phyloP scores from a whole-genome alignment of 2,797 vertebrate genomes.

The Poliocrania exsul region DNA sequence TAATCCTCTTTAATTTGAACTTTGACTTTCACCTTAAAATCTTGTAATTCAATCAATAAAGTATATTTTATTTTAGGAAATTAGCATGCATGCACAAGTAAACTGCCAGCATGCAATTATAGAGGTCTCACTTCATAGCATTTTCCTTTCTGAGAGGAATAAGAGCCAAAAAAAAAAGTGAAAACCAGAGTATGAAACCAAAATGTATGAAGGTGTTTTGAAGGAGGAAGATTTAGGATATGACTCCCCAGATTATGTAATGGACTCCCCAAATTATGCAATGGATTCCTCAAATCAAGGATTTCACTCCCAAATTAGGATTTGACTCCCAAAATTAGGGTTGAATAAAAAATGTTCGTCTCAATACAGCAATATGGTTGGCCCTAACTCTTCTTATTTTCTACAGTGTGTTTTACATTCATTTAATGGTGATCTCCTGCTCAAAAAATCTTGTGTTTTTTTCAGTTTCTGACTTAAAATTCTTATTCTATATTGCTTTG shows the following conservation, averaged over 20 bases:
- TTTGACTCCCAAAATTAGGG: no score
- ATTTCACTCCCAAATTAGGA: no score
- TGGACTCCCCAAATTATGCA: no score
- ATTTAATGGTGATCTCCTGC: background rate
- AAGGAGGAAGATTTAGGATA: background rate
- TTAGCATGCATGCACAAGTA: background rate
- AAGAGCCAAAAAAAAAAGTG: background rate
- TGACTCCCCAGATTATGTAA: no score
- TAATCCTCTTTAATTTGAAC: background rate
- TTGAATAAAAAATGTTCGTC: background rate
- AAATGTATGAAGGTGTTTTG: background rate
- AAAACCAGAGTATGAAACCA: background rate
- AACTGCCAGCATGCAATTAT: background rate
- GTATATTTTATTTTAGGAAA: background rate
- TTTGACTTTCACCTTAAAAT: background rate
- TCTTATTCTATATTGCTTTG: background rate
- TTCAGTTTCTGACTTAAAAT: background rate
- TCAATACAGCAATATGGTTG: background rate
- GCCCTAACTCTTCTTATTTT: background rate
- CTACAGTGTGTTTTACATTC: background rate
- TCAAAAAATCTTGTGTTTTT: background rate
- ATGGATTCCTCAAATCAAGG: no score
- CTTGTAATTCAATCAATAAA: background rate
- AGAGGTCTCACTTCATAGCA: background rate
- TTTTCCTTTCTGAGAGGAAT: background rate